Base-by-base conservation (phyloP, 2,888 invertebrate genomes). In the Dynastes grantii region DNA sequence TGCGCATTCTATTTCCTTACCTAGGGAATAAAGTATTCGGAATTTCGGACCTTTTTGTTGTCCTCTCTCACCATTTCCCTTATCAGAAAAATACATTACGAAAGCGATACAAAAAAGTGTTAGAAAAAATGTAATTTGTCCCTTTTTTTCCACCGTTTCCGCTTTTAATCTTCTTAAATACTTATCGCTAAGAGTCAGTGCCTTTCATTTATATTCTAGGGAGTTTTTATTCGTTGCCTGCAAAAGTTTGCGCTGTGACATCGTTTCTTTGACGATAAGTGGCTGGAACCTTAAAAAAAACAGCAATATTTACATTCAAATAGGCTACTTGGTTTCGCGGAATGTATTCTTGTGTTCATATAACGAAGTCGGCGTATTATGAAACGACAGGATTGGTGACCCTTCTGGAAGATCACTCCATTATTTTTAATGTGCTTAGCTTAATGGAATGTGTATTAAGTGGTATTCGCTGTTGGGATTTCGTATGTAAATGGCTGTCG, bases 261-360 rank as follows among this genome's bases (percentile, higher is more conserved):
- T 27, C 55, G 22, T 58, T 58, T 8, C n/a, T 22, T 58, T 8
- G 22, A 6, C 13, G 53, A 6, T 55, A 55, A 55, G 55, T 6
- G n/a, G 4, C 16, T 9, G 9, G 40, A 40, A 45, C 45, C 1
- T 8, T 45, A 16, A 58, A 22, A 22, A 58, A 58, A 22, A 58
- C 22, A 9, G 22, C 55, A 58, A 58, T 27, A 58, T 58, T 58
- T 58, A 58, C 22, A 58, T 58, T 58, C 22, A 58, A 58, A 58
- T 58, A 58, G 55, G 55, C 22, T 8, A 11, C 45, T 45, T 22
- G 22, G 55, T 58, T 58, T 58, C 45, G 27, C 22, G 55, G 11
- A 27, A 58, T 22, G 6, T 58, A 16, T 8, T 58, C 22, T 4
- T 55, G 16, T 22, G 6, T 27, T 22, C 1, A 22, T 58, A 22